Conservation (phyloP, 2,888 invertebrate species). For the Caenorhabditis sp. region DNA sequence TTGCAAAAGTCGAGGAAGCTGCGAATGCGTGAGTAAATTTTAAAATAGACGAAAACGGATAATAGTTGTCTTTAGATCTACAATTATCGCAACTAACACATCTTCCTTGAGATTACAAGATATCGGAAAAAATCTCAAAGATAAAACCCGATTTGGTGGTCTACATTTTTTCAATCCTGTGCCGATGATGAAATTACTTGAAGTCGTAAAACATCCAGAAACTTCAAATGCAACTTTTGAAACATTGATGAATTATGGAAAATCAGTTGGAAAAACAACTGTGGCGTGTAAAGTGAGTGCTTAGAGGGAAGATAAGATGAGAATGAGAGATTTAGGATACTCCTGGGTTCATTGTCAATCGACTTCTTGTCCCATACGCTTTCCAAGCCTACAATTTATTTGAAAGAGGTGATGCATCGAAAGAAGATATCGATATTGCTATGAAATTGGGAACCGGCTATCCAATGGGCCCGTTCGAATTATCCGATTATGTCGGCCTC, state of each 20-base stretch:
- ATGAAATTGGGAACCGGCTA: conserved; percentile 89
- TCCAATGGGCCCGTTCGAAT: conserved; percentile 89
- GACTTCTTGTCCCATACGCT: conserved; percentile 84
- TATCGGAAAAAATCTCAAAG: conserved; percentile 80
- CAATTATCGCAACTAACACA: conserved; percentile 87
- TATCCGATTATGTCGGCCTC: conserved; percentile 83
- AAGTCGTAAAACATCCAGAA: conserved; percentile 80
- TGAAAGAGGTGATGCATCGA: conserved; percentile 72
- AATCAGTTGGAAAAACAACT: conserved; percentile 83
- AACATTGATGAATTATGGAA: conserved; percentile 82
- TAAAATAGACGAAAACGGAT: background rate
- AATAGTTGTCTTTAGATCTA: conserved; percentile 70
- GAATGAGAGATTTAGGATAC: conserved; percentile 77
- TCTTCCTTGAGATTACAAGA: conserved; percentile 85
- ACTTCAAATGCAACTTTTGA: conserved; percentile 82
- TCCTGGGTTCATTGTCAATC: conserved; percentile 90
- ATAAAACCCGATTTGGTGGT: conserved; percentile 79
- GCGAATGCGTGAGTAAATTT: conserved; percentile 5
- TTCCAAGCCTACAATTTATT: conserved; percentile 82
- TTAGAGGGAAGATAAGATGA: background rate
- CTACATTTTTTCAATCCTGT: conserved; percentile 92
- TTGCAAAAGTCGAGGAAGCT: conserved; percentile 78
- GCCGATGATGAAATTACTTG: conserved; percentile 86
- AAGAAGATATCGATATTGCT: conserved; percentile 82
- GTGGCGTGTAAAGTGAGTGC: conserved; percentile 80